These are phyloP conservation scores for Staurois parvus DNA, from an alignment of 2,797 vertebrate genomes.

Conservation along the genomic window DNA sequence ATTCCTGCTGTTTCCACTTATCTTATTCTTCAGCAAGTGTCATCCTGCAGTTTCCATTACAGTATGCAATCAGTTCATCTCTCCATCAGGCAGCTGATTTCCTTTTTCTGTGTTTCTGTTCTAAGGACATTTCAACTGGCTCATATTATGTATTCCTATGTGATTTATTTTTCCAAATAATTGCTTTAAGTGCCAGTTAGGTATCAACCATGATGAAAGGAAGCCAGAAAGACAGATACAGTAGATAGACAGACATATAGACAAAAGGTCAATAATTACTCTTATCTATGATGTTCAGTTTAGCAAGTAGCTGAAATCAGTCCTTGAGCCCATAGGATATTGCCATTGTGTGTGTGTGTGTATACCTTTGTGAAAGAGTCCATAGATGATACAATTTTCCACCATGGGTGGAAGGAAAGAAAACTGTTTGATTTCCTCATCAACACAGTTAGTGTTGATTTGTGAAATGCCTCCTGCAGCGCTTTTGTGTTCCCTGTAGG, in stretches of 20 bases:
- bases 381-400: too few relatives aligned
- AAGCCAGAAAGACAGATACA: not conserved
- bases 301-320: not conserved
- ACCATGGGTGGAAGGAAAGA: too few relatives aligned
- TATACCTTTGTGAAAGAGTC: not conserved
- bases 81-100: constrained; percentile 57
- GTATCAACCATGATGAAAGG: not conserved
- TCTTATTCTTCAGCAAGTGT: constrained; percentile 62
- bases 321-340: not conserved
- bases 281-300: not conserved
- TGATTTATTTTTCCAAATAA: constrained; percentile 39
- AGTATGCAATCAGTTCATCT: constrained; percentile 62
- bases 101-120: constrained; percentile 38
- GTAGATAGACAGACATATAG: not conserved
- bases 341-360: not conserved
- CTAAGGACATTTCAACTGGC: constrained; percentile 42
- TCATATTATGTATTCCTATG: constrained; percentile 38
- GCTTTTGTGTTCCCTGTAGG: too few relatives aligned
- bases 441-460: too few relatives aligned
- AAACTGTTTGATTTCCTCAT: too few relatives aligned
- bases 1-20: constrained; percentile 63
- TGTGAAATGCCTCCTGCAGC: too few relatives aligned
- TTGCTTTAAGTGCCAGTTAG: constrained; percentile 34
- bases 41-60: constrained; percentile 63
- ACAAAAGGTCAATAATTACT: not conserved